Evolutionary conservation across 1,140 invertebrate species (phyloP).

Genomic region (Liolophura sinensis): DNA sequence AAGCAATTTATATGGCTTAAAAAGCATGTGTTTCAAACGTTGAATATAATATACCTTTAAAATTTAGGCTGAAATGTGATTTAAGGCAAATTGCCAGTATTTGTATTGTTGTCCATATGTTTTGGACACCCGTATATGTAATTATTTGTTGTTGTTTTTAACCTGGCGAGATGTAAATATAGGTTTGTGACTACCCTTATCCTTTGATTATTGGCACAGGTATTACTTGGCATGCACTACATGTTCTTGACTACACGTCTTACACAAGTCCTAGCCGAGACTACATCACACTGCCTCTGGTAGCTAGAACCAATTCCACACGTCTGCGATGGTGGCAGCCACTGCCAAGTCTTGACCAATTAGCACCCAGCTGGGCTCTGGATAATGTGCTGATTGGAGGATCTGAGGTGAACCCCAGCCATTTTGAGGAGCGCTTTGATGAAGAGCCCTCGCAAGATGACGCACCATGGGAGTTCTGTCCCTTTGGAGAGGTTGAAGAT

Average conservation of each 20-base stretch:
- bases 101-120: background rate
- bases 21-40: no score
- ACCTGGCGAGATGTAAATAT: background rate
- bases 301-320: conserved; percentile 51
- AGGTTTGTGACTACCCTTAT: background rate
- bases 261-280: conserved; percentile 50
- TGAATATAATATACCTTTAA: background rate
- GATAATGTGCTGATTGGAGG: conserved; percentile 61
- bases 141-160: no score
- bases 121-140: background rate
- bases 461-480: conserved; percentile 54
- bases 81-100: no score
- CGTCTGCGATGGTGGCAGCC: conserved; percentile 56
- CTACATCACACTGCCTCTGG: conserved; percentile 53
- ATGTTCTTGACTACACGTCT: conserved; percentile 51
- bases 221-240: conserved; percentile 57
- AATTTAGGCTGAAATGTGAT: no score
- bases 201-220: conserved; percentile 34
- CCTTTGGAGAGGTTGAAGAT: conserved; percentile 40
- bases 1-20: no score
- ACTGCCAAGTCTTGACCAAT: conserved; percentile 26
- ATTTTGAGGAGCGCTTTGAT: conserved; percentile 55
- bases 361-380: conserved; percentile 52
- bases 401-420: conserved; percentile 57
- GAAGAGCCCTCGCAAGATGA: conserved; percentile 28